Percentiles rank a stretch among this genome's conserved stretches.
Evolutionary conservation across 1,140 invertebrate genomes (phyloP).

Genomic region (Temnothorax nylanderi): DNA sequence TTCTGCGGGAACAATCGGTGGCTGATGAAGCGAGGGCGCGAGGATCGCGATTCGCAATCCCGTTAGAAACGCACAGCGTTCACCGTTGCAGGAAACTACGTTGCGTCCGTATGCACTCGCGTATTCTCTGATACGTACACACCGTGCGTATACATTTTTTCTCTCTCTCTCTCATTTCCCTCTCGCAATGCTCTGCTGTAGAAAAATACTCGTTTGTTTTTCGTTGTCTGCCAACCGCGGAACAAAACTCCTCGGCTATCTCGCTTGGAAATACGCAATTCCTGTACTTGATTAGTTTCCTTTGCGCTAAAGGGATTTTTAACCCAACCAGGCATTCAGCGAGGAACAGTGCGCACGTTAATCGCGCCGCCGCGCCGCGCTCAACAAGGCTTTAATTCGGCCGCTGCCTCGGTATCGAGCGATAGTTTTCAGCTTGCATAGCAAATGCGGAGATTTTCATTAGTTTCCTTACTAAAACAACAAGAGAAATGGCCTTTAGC

Average conservation of each 20-base stretch:
- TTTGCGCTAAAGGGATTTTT: conserved; percentile 55
- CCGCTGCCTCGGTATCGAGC: conserved; percentile 36
- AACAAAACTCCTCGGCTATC: conserved; percentile 58
- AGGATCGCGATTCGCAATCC: conserved; percentile 73
- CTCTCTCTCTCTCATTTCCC: not conserved
- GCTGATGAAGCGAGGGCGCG: conserved; percentile 75
- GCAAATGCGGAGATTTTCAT: conserved; percentile 22
- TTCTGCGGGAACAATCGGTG: conserved; percentile 77
- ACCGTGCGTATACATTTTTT: conserved; percentile 32
- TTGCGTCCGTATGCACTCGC: not conserved
- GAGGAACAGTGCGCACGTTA: conserved; percentile 29
- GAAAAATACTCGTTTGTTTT: conserved; percentile 71
- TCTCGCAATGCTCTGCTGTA: not conserved
- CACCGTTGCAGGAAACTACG: conserved; percentile 22
- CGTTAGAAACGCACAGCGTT: conserved; percentile 57
- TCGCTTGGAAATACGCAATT: conserved; percentile 59
- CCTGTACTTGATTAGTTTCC: conserved; percentile 70
- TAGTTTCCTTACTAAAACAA: conserved; percentile 15
- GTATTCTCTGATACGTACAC: not conserved
- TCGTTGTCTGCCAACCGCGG: conserved; percentile 56
- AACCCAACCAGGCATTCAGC: conserved; percentile 7
- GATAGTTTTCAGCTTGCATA: conserved; percentile 25
- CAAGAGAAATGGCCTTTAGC: not conserved
- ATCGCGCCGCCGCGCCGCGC: conserved; percentile 20
- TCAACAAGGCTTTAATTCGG: conserved; percentile 47